A percentile compares a stretch with the other conserved stretches of the same genome.
phyloP scores from a whole-genome alignment of 1,140 invertebrate genomes.

The Bombus pascuorum region DNA sequence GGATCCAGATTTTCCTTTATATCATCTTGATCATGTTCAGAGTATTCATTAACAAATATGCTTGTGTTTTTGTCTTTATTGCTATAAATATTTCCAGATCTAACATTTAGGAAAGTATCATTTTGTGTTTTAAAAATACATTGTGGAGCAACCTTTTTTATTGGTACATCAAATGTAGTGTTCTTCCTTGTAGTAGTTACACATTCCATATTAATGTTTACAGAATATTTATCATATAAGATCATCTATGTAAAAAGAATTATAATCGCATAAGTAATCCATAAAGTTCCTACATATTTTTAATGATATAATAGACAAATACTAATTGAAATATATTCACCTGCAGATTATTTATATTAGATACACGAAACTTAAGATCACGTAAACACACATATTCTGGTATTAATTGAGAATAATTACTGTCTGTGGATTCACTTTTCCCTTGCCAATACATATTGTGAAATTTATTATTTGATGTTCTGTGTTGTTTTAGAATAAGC shows the following conservation, averaged over 20 bases:
- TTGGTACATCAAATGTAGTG: background rate
- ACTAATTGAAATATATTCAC: conserved; percentile 53
- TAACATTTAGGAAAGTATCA: conserved; percentile 18
- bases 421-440: conserved; percentile 41
- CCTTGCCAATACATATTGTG: background rate
- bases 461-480: background rate
- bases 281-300: conserved; percentile 18
- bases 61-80: background rate
- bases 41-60: background rate
- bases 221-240: conserved; percentile 64
- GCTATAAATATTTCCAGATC: background rate
- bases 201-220: conserved; percentile 64
- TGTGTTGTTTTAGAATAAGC: background rate
- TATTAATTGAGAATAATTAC: conserved; percentile 76
- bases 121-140: background rate
- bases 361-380: conserved; percentile 73
- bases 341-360: conserved; percentile 62
- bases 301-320: background rate
- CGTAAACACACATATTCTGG: conserved; percentile 64
- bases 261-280: background rate
- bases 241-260: conserved; percentile 63
- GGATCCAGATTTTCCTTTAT: conserved; percentile 71
- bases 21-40: conserved; percentile 48
- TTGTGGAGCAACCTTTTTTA: background rate
- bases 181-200: conserved; percentile 2